Evolutionary conservation across 2,888 invertebrate species (phyloP).

Genomic region (Drosophila anceps): DNA sequence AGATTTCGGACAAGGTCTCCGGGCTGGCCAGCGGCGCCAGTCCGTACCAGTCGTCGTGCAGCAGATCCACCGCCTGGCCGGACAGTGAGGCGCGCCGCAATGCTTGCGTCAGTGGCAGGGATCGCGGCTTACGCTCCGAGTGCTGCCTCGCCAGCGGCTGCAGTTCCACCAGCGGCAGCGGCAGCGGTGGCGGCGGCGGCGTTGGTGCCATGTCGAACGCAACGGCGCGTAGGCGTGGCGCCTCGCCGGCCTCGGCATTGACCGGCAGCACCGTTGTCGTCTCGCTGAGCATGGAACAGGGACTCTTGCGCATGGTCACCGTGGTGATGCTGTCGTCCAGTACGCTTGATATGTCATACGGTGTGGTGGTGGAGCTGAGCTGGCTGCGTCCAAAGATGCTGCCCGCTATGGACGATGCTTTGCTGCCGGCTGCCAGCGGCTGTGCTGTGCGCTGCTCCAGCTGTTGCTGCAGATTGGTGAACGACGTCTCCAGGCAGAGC

Average conservation of each 20-base stretch:
- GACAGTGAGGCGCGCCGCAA: constrained; percentile 81
- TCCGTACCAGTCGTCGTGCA: constrained; percentile 89
- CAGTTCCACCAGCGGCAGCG: constrained; percentile 27
- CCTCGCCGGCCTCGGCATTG: constrained; percentile 40
- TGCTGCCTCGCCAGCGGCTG: constrained; percentile 75
- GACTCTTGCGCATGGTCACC: constrained; percentile 81
- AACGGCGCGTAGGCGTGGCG: constrained; percentile 78
- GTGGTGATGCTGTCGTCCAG: constrained; percentile 83
- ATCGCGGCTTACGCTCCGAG: constrained; percentile 79
- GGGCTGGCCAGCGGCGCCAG: constrained; percentile 93
- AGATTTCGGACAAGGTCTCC: constrained; percentile 93
- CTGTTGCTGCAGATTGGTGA: constrained; percentile 88
- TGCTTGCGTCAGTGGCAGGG: constrained; percentile 72
- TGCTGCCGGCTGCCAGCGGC: constrained; percentile 76
- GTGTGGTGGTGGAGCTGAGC: constrained; percentile 84
- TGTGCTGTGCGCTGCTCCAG: constrained; percentile 24
- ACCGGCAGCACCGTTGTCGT: constrained; percentile 82
- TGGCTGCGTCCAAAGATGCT: constrained; percentile 85
- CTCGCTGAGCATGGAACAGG: constrained; percentile 81
- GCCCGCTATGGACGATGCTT: constrained; percentile 84
- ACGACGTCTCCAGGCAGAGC: constrained; percentile 91
- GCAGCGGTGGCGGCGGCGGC: constrained; percentile 35
- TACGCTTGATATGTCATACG: constrained; percentile 85
- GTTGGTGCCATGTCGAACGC: constrained; percentile 83
- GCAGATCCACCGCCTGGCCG: constrained; percentile 85